These are phyloP conservation scores for Encarsia formosa DNA, from an alignment of 2,888 invertebrate species.

Conservation along the genomic window DNA sequence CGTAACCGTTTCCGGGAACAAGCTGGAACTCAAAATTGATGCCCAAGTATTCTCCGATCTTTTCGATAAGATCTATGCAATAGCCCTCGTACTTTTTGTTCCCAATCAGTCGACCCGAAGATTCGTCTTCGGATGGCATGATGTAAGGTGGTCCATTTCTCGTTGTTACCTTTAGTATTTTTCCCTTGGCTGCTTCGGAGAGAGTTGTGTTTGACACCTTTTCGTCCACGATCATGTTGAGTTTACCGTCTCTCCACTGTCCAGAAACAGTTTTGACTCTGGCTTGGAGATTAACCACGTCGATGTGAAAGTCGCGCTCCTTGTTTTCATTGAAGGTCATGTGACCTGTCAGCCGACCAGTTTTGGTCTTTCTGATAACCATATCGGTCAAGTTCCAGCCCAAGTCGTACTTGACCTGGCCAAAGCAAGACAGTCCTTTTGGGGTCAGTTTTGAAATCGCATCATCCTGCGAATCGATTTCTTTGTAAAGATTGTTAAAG, in stretches of 20 bases:
- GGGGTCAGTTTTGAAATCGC: constrained; percentile 26
- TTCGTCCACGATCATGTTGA: constrained; percentile 37
- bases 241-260: constrained; percentile 47
- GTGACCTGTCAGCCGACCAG: constrained; percentile 57
- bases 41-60: constrained; percentile 66
- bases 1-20: constrained; percentile 69
- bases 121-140: constrained; percentile 52
- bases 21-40: constrained; percentile 70
- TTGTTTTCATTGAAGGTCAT: constrained; percentile 66
- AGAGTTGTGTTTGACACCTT: constrained; percentile 50
- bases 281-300: constrained; percentile 63
- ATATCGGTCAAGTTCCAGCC: neutral
- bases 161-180: constrained; percentile 53
- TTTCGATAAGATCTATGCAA: constrained; percentile 82
- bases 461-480: constrained; percentile 12
- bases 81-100: constrained; percentile 85
- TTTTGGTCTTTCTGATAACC: constrained; percentile 7
- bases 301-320: constrained; percentile 60
- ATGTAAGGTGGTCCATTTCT: constrained; percentile 68
- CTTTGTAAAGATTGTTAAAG: constrained; percentile 60
- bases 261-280: constrained; percentile 58
- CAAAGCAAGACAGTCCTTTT: constrained; percentile 48
- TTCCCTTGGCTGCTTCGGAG: constrained; percentile 54
- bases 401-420: constrained; percentile 38
- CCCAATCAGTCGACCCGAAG: constrained; percentile 58